Evolutionary conservation across 2,888 invertebrate species (phyloP).

Genomic region (Catocala nupta): DNA sequence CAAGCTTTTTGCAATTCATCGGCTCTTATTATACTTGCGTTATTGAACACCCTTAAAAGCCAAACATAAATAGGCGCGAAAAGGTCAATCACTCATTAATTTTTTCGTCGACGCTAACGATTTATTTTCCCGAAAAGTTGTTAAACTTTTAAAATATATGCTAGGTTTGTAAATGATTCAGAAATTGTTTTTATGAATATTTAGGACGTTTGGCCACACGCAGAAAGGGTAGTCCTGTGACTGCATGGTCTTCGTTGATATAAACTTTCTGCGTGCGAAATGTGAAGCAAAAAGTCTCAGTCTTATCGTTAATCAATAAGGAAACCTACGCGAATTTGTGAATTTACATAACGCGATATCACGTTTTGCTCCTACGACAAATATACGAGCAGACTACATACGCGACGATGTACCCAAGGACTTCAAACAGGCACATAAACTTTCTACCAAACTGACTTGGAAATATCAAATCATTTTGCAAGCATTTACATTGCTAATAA

Average conservation of each 20-base stretch:
- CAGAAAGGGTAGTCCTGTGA: background rate
- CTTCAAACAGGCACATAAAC: conserved; percentile 9
- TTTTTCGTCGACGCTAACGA: background rate
- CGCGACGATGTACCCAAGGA: conserved; percentile 24
- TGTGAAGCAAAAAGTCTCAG: conserved; percentile 14
- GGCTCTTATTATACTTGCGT: conserved; percentile 42
- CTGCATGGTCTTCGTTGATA: background rate
- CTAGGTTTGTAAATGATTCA: background rate
- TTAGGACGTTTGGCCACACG: background rate
- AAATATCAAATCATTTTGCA: too few relatives aligned
- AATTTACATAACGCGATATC: conserved; percentile 71
- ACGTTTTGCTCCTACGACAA: conserved; percentile 55
- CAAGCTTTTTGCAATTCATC: conserved; percentile 62
- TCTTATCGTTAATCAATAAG: conserved; percentile 38
- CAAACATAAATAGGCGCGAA: conserved; percentile 25
- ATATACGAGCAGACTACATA: conserved; percentile 44
- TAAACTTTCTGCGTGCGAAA: background rate
- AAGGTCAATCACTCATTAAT: conserved; percentile 20
- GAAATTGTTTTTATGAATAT: background rate
- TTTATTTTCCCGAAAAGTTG: too few relatives aligned
- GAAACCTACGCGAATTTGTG: conserved; percentile 46
- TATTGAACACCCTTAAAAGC: conserved; percentile 40
- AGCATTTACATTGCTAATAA: too few relatives aligned
- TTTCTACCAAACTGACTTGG: too few relatives aligned
- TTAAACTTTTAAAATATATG: background rate